Evolutionary conservation across 2,888 invertebrate species (phyloP).

Genomic region (Drosophila vallismaia): DNA sequence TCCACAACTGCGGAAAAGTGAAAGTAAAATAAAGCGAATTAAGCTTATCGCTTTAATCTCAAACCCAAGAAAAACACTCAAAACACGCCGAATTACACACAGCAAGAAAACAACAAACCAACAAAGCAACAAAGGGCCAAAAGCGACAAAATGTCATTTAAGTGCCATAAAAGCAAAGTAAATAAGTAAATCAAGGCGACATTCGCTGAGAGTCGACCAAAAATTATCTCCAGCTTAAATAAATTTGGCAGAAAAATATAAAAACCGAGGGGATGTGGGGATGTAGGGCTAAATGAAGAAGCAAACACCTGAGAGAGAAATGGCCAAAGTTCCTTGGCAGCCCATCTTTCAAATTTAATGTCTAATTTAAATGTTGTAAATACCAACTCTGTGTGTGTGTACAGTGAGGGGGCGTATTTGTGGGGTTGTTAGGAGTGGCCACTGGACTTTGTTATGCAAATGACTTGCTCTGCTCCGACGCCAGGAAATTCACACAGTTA

Average conservation of each 20-base stretch:
- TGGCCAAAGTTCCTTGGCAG: constrained; percentile 65
- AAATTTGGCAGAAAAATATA: constrained; percentile 48
- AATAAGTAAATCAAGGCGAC: constrained; percentile 69
- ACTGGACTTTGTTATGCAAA: constrained; percentile 77
- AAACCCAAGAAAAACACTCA: constrained; percentile 39
- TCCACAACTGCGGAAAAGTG: constrained; percentile 46
- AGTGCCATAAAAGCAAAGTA: constrained; percentile 73
- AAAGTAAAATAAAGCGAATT: constrained; percentile 34
- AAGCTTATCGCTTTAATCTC: constrained; percentile 67
- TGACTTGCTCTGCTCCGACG: constrained; percentile 55
- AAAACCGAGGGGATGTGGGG: constrained; percentile 7
- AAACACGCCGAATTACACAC: constrained; percentile 67
- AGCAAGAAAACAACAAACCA: constrained; percentile 7
- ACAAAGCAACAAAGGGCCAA: constrained; percentile 5
- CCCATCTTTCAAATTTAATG: constrained; percentile 78
- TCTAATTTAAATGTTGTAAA: constrained; percentile 78
- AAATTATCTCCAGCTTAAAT: constrained; percentile 70
- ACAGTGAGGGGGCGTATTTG: constrained; percentile 6
- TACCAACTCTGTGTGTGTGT: constrained; percentile 46
- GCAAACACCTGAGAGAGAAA: constrained; percentile 52
- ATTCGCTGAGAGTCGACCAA: constrained; percentile 27
- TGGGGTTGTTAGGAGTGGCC: constrained; percentile 22
- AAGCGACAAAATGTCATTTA: constrained; percentile 60
- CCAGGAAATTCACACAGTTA: constrained; percentile 71
- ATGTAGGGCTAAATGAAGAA: constrained; percentile 22